A percentile compares a stretch with the other conserved stretches of the same genome.
These are phyloP conservation scores for Itoplectis maculator DNA, from an alignment of 2,888 invertebrate species.

Conservation along the genomic window DNA sequence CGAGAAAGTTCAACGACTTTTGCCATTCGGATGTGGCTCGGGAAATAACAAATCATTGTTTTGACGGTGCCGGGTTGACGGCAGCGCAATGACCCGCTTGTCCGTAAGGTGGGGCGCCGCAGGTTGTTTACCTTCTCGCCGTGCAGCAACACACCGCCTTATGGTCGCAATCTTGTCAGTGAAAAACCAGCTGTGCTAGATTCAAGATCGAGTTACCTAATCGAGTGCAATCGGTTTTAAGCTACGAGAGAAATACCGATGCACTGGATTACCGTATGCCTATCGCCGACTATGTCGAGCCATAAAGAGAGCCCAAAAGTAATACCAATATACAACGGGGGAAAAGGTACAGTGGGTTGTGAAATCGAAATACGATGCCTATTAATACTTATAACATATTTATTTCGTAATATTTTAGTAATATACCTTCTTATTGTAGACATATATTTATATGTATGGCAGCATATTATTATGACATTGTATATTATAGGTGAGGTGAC, in stretches of 20 bases:
- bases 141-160: background rate
- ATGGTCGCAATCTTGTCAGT: background rate
- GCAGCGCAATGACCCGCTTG: background rate
- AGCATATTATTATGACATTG: slow-evolving; percentile 84
- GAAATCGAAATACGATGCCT: slow-evolving; percentile 28
- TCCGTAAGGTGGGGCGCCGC: background rate
- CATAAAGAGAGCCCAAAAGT: slow-evolving; percentile 5
- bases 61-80: background rate
- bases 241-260: slow-evolving; percentile 2
- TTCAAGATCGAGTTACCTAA: slow-evolving; percentile 31
- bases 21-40: background rate
- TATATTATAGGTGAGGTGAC: slow-evolving; percentile 83
- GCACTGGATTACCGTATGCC: background rate
- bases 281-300: background rate
- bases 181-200: slow-evolving; percentile 43
- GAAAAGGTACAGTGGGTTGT: background rate
- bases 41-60: background rate
- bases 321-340: background rate
- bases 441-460: slow-evolving; percentile 84
- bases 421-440: slow-evolving; percentile 82
- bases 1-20: background rate
- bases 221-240: background rate
- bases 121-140: background rate
- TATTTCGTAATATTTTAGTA: slow-evolving; percentile 80
- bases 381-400: slow-evolving; percentile 79